Evolutionary conservation across 1,140 invertebrate genomes (phyloP).

Genomic region (Trachymyrmex septentrionalis): DNA sequence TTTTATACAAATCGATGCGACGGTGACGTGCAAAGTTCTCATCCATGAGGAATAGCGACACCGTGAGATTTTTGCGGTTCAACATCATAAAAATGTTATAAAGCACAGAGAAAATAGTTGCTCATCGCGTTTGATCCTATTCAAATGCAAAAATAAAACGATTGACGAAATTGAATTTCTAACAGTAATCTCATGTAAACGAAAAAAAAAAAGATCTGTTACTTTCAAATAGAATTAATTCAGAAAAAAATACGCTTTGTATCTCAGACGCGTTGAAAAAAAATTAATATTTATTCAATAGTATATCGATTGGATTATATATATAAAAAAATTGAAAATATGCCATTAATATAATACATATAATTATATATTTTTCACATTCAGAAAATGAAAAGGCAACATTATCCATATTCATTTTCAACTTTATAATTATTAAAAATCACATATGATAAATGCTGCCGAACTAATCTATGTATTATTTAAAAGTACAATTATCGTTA

Average conservation of each 20-base stretch:
- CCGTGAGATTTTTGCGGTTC: conserved; percentile 41
- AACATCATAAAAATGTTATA: conserved; percentile 52
- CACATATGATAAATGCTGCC: neutral
- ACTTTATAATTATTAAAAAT: conserved; percentile 13
- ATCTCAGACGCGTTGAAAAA: neutral
- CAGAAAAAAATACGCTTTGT: neutral
- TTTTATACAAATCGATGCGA: conserved; percentile 59
- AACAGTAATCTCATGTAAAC: neutral
- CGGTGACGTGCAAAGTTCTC: conserved; percentile 4
- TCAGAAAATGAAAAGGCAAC: neutral
- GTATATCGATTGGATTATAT: neutral
- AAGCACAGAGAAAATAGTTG: conserved; percentile 35
- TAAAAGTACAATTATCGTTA: neutral
- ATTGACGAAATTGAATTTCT: conserved; percentile 35
- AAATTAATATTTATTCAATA: neutral
- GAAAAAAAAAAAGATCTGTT: neutral
- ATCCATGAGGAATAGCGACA: neutral
- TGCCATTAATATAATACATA: neutral
- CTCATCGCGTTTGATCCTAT: conserved; percentile 39
- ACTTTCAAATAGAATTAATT: conserved; percentile 3
- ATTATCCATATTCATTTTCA: neutral
- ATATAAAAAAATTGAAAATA: neutral
- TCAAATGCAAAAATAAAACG: conserved; percentile 31
- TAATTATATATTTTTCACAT: neutral
- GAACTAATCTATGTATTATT: neutral